Evolutionary conservation across 2,113 vertebrate genomes (phyloP).

Genomic region (Malurus elegans): DNA sequence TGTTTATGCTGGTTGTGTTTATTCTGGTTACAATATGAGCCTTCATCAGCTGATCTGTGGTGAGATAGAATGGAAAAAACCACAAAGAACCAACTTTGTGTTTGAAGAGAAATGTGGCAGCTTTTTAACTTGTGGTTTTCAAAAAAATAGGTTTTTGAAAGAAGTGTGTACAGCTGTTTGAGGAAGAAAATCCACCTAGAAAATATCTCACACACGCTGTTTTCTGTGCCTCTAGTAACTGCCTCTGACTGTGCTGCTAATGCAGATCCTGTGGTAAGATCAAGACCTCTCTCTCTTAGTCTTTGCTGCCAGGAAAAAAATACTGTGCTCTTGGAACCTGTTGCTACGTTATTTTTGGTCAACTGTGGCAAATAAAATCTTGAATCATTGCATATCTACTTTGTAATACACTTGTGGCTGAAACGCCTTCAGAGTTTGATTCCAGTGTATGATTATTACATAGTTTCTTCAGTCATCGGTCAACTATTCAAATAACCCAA

Average conservation of each 20-base stretch:
- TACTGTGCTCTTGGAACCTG: background rate
- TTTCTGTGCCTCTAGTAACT: background rate
- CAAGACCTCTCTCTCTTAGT: background rate
- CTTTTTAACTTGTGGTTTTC: background rate
- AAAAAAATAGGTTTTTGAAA: slow-evolving; percentile 3
- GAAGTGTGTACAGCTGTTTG: background rate
- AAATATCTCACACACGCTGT: background rate
- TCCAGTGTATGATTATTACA: background rate
- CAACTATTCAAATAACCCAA: background rate
- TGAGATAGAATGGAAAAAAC: background rate
- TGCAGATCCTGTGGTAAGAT: background rate
- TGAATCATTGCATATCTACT: background rate
- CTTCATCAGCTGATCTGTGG: background rate
- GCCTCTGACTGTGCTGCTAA: background rate
- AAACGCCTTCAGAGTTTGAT: background rate
- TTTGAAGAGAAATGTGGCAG: background rate
- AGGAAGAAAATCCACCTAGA: background rate
- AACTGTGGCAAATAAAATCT: background rate
- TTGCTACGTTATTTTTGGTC: background rate
- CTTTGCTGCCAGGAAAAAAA: background rate
- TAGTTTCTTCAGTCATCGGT: background rate
- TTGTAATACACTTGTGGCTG: background rate
- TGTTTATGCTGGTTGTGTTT: background rate
- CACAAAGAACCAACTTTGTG: background rate
- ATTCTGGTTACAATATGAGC: background rate